phyloP scores from a whole-genome alignment of 2,888 invertebrate species.

The Parnassius orleans region DNA sequence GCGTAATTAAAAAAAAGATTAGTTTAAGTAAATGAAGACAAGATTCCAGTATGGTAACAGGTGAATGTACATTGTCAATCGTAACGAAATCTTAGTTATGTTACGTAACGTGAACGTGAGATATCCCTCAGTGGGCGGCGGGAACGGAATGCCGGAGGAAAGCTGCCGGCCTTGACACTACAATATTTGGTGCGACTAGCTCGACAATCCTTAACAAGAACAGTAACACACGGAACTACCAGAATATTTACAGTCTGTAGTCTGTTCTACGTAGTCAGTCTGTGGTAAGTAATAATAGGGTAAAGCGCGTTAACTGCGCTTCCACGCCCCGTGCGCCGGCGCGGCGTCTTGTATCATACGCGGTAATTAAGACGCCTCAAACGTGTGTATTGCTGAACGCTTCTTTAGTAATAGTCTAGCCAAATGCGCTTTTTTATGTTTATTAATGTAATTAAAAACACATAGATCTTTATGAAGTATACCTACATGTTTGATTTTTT shows the following conservation, averaged over 20 bases:
- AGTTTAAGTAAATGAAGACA: neutral
- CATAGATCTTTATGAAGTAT: conserved; percentile 18
- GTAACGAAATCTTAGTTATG: conserved; percentile 64
- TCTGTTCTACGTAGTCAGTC: conserved; percentile 39
- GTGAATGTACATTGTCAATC: conserved; percentile 48
- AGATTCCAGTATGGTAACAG: conserved; percentile 3
- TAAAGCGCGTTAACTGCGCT: conserved; percentile 57
- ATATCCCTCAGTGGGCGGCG: conserved; percentile 75
- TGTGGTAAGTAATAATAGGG: conserved; percentile 50
- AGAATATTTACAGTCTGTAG: conserved; percentile 35
- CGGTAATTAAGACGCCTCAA: conserved; percentile 61
- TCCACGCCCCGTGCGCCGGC: conserved; percentile 66
- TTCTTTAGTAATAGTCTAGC: conserved; percentile 16
- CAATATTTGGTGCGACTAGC: conserved; percentile 71
- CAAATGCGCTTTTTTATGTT: conserved; percentile 12
- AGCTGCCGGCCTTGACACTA: conserved; percentile 78
- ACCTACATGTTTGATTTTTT: conserved; percentile 9
- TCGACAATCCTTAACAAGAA: conserved; percentile 51
- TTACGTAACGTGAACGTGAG: conserved; percentile 74
- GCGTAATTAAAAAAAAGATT: neutral
- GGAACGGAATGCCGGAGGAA: conserved; percentile 77
- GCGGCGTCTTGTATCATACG: conserved; percentile 57
- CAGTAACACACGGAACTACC: conserved; percentile 33
- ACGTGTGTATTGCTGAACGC: conserved; percentile 39
- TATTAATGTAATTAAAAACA: conserved; percentile 20